Percentiles rank a stretch among this genome's conserved stretches.
Conservation (phyloP, 2,888 invertebrate species). For the Caenorhabditis wallacei region DNA sequence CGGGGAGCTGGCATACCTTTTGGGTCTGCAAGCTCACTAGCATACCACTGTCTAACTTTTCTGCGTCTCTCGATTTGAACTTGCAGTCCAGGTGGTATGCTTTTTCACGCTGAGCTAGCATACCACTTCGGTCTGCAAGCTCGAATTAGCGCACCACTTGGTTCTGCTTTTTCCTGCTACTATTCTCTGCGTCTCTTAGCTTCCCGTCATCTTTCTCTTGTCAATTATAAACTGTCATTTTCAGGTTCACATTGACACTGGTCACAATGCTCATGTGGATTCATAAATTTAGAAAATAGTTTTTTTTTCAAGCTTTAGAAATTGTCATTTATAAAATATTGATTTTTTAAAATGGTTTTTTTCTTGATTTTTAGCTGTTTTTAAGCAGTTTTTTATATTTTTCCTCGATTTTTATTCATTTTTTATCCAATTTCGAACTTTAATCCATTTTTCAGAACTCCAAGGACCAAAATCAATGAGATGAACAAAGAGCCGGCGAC, state of each 20-base stretch:
- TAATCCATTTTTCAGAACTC: neutral
- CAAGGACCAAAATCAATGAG: neutral
- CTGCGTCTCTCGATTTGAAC: no score
- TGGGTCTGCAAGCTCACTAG: no score
- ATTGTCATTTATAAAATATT: neutral
- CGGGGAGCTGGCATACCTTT: no score
- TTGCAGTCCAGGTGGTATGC: no score
- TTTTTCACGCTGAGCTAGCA: no score
- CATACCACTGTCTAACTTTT: no score
- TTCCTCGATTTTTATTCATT: neutral
- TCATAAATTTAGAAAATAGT: conserved; percentile 69
- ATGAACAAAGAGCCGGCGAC: neutral
- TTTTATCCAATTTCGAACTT: neutral
- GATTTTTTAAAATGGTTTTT: neutral
- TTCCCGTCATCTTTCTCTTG: no score
- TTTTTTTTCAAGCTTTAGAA: conserved; percentile 2
- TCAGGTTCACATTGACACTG: conserved; percentile 76
- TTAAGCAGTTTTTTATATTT: neutral
- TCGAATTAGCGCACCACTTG: no score
- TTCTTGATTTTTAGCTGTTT: neutral
- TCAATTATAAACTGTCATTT: conserved; percentile 27
- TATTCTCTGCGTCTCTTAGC: no score
- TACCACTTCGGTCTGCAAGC: no score
- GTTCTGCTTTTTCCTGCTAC: no score
- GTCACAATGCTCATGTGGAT: conserved; percentile 79